Base-by-base conservation (phyloP, 2,113 vertebrate genomes). In the Microcebus murinus region DNA sequence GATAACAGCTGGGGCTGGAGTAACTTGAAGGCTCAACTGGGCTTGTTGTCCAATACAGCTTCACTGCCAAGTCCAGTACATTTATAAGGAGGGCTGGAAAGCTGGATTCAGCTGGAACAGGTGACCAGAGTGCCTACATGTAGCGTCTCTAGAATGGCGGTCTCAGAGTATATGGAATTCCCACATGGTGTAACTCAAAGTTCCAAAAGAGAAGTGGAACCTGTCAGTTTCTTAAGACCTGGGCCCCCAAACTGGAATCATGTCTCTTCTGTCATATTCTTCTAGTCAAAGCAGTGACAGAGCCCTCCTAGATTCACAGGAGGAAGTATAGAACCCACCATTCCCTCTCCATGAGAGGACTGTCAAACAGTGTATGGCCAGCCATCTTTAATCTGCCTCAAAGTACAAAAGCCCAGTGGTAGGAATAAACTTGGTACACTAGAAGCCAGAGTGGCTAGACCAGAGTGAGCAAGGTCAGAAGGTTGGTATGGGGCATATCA, bases 371-470 rank as follows among this genome's bases (percentile, higher is more conserved):
- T 65, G 11, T 81, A 31, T 55, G 39, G 55, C 50, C 48, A 88
- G n/a, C 14, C 21, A 83, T 63, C 36, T 93, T 95, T 91, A 94
- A 73, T 55, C 31, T 87, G 65, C 45, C 36, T 96, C 55, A n/a
- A 79, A 55, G 31, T 90, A 20, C 31, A 81, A 39, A 93, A 29
- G 11, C 21, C n/a, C 21, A 74, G 21, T 17, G 63, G 21, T 55
- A 76, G 42, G n/a, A 84, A 73, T 63, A 94, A 71, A 71, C 18
- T 67, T 88, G 29, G 23, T 91, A 87, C n/a, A n/a, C 8, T 14
- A 79, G 84, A 89, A 82, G 6, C 42, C 59, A 91, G 45, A 65
- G 20, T 82, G 65, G 45, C 31, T 31, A 23, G 23, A 92, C 91
- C 48, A 87, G 27, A 90, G 81, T 81, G 31, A 80, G 25, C 48